These are phyloP conservation scores for Cisticola juncidis DNA, from an alignment of 2,113 vertebrate species.

Conservation along the genomic window DNA sequence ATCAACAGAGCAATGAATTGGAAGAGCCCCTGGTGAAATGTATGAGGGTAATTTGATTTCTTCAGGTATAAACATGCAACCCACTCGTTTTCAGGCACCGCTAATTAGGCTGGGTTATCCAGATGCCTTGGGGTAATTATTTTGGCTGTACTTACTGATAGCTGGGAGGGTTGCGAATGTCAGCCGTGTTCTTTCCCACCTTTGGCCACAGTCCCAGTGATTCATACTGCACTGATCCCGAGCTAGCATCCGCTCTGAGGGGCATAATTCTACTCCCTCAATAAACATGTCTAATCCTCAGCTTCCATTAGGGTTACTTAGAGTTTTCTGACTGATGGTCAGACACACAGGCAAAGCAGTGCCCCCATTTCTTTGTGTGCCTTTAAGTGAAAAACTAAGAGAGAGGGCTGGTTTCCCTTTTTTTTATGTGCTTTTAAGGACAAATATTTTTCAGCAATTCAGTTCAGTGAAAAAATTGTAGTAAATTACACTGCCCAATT, in stretches of 20 bases:
- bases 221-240: constrained; percentile 37
- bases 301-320: constrained; percentile 44
- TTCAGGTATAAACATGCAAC: constrained; percentile 71
- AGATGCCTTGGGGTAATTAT: constrained; percentile 71
- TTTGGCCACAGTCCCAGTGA: constrained; percentile 64
- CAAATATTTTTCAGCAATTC: not conserved
- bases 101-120: constrained; percentile 71
- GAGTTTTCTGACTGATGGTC: constrained; percentile 35
- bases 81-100: constrained; percentile 64
- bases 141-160: constrained; percentile 67
- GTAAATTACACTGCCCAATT: not conserved
- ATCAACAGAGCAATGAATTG: constrained; percentile 68
- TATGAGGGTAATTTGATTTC: constrained; percentile 72
- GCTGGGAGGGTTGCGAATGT: constrained; percentile 54
- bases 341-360: not conserved
- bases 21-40: constrained; percentile 70
- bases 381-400: not conserved
- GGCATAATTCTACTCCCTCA: constrained; percentile 49
- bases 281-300: constrained; percentile 28
- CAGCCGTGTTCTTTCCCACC: constrained; percentile 65
- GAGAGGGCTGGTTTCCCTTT: not conserved
- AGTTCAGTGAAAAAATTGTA: not conserved
- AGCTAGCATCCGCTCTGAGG: constrained; percentile 43
- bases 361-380: not conserved
- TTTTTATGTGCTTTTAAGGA: not conserved